Conservation (phyloP, 2,888 invertebrate genomes). For the Watsonalla binaria region DNA sequence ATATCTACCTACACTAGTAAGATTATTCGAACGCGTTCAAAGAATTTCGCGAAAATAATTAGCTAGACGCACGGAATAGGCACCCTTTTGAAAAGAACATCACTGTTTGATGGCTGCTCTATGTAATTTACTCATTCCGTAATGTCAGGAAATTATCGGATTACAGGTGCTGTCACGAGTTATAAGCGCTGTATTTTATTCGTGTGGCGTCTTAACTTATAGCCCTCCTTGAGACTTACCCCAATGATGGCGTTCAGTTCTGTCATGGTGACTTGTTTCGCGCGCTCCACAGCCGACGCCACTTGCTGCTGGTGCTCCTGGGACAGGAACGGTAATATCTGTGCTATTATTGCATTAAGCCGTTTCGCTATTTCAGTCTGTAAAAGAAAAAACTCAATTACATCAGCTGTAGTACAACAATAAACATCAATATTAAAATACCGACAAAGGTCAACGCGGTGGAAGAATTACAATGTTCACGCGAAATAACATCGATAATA, state of each 20-base stretch:
- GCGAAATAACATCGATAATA: conserved; percentile 29
- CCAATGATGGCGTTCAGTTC: conserved; percentile 96
- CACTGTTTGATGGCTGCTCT: too few species aligned
- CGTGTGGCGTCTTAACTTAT: conserved; percentile 5
- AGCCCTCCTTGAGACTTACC: conserved; percentile 79
- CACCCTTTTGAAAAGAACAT: too few species aligned
- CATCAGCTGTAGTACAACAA: conserved; percentile 14
- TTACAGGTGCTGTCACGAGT: too few species aligned
- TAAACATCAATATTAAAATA: conserved; percentile 17
- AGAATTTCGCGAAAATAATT: conserved; percentile 3
- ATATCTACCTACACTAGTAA: conserved; percentile 30
- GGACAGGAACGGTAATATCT: conserved; percentile 95
- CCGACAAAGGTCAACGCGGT: conserved; percentile 19
- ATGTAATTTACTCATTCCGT: too few species aligned
- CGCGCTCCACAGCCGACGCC: conserved; percentile 94
- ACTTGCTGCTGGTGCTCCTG: conserved; percentile 96
- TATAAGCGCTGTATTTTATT: too few species aligned
- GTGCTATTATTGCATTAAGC: conserved; percentile 94
- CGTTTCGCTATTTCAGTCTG: conserved; percentile 98
- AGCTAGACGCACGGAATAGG: too few species aligned
- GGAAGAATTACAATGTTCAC: conserved; percentile 26
- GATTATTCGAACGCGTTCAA: conserved; percentile 24
- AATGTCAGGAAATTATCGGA: too few species aligned
- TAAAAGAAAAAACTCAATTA: conserved; percentile 48
- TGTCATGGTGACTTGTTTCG: conserved; percentile 97